Evolutionary conservation across 2,113 vertebrate genomes (phyloP), one percentile per base, ranked within the genome.

Genomic region (Rhabdornis inornatus): DNA sequence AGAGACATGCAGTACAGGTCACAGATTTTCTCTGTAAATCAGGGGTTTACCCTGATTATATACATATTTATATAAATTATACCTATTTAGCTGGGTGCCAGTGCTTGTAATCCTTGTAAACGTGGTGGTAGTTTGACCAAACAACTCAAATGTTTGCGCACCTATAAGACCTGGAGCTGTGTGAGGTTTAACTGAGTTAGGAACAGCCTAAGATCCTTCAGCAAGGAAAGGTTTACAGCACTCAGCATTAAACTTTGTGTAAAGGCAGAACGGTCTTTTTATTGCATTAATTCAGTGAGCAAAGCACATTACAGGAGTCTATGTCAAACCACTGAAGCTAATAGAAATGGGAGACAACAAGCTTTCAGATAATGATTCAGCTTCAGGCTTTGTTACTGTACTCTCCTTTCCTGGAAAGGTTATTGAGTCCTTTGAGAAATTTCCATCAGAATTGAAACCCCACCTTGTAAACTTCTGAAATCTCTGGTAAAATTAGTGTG

Each of bases 121-220:
- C 2, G 0, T 6, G 12, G 44, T 28, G 9, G 24, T 39, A 49
- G 25, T 75, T 60, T 39, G 59, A 39, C 59, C 60, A 49, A 27
- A 13, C 17, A 27, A 24, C 33, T 53, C 31, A 31, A 1, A 37
- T 3, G 0, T 49, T 7, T 40, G 40, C 23, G 8, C 2, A 25
- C 7, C 27, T 87, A 0, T 22, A 8, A 44, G n/a, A 55, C 42
- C 53, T 13, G 35, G 44, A 79, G 39, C 25, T 30, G 1, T 14
- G 11, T 20, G 60, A 12, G 30, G 11, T 49, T 59, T 13, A 28
- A n/a, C 52, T 45, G 87, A 24, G 12, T 40, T 11, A 50, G 81
- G 60, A 70, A 6, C 52, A 78, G 61, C 30, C 1, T 6, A 5
- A 42, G 40, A 11, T 42, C 59, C 59, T 56, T 69, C 35, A 69